These are phyloP conservation scores for Arenaria interpres DNA, from an alignment of 2,113 vertebrate species.

Conservation along the genomic window DNA sequence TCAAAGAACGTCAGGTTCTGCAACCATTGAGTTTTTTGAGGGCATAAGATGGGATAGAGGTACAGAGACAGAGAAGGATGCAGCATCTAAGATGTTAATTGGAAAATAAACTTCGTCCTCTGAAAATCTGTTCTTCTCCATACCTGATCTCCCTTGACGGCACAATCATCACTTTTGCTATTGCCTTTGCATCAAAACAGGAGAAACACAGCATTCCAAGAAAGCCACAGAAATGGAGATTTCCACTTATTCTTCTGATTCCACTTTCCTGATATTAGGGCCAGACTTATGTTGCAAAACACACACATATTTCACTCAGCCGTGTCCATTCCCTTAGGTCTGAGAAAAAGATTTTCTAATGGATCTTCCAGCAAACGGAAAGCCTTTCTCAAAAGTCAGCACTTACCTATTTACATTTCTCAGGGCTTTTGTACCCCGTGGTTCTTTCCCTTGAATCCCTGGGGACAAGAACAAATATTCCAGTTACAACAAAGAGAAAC, in stretches of 20 bases:
- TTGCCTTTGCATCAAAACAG: not conserved
- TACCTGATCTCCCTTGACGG: not conserved
- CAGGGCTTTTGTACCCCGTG: not conserved
- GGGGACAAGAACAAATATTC: not conserved
- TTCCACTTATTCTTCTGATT: not conserved
- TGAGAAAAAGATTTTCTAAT: not conserved
- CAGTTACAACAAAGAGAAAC: not conserved
- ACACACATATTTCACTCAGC: not conserved
- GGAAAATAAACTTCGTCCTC: not conserved
- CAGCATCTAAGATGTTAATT: not conserved
- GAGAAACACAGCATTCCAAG: not conserved
- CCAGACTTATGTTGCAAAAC: not conserved
- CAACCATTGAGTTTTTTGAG: not conserved
- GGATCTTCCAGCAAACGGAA: not conserved
- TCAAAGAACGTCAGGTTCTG: not conserved
- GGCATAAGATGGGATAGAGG: not conserved
- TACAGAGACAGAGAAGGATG: not conserved
- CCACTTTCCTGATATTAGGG: not conserved
- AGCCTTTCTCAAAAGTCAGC: not conserved
- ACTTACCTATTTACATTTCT: not conserved
- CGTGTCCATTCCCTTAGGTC: not conserved
- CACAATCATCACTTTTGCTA: not conserved
- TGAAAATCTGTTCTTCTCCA: not conserved
- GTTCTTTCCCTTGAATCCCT: not conserved
- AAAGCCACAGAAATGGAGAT: not conserved